phyloP scores from a whole-genome alignment of 2,797 vertebrate genomes.

The Sternotherus odoratus region DNA sequence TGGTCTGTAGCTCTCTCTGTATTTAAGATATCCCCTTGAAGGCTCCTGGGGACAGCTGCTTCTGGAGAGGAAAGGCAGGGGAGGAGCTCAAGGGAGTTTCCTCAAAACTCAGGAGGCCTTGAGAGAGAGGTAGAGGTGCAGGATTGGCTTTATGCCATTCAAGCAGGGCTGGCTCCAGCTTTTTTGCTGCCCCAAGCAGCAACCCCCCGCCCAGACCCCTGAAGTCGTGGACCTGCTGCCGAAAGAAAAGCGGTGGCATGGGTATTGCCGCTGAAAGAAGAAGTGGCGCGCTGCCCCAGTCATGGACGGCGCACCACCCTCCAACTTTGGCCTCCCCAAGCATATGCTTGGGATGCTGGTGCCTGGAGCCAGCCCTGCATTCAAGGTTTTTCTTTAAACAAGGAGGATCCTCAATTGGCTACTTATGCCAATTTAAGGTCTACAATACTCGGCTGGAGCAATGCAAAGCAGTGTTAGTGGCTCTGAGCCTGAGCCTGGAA shows the following conservation, averaged over 20 bases:
- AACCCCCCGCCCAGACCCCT: no score
- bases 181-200: no score
- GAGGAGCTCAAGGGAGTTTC: background rate
- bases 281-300: no score
- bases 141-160: background rate
- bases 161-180: no score
- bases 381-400: background rate
- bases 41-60: background rate
- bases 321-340: no score
- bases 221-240: no score
- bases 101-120: no score
- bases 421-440: background rate
- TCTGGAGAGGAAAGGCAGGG: background rate
- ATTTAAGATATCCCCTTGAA: background rate
- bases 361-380: background rate
- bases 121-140: no score
- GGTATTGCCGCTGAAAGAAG: no score
- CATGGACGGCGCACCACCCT: no score
- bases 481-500: background rate
- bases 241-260: no score
- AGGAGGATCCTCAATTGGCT: background rate
- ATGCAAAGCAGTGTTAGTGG: background rate
- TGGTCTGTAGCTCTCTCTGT: background rate
- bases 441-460: background rate
- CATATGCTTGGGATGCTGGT: no score